Conservation (phyloP, 2,888 invertebrate species). For the Polymixis flavicincta region DNA sequence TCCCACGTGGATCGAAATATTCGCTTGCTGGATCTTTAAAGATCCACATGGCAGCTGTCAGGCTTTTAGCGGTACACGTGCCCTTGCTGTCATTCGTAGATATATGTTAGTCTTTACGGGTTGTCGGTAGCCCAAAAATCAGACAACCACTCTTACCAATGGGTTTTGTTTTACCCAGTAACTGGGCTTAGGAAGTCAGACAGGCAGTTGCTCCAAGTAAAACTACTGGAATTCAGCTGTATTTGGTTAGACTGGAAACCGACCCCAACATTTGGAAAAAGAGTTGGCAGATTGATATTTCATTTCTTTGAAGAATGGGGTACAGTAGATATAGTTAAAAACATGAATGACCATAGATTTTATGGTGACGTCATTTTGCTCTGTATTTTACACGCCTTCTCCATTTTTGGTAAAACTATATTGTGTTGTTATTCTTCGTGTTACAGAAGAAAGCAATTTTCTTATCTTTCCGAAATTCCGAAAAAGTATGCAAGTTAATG, state of each 20-base stretch:
- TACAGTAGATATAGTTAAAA: not conserved
- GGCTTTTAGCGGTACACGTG: no score
- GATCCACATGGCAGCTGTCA: no score
- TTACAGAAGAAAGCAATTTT: slow-evolving; percentile 19
- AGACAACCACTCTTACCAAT: not conserved
- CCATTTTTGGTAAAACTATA: not conserved
- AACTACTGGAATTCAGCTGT: not conserved
- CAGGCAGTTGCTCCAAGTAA: not conserved
- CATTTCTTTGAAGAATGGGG: not conserved
- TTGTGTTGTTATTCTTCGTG: not conserved
- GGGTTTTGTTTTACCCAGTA: not conserved
- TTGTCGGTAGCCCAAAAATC: not conserved
- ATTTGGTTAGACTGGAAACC: no score
- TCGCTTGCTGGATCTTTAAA: no score
- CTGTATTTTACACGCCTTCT: not conserved
- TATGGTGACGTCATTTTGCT: not conserved
- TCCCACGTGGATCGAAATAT: no score
- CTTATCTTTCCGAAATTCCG: not conserved
- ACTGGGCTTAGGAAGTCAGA: not conserved
- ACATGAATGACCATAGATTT: not conserved
- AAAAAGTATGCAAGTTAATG: slow-evolving; percentile 3
- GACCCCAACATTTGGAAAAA: no score
- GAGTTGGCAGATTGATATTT: no score
- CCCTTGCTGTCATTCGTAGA: not conserved
- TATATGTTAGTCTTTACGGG: not conserved